A percentile compares a stretch with the other conserved stretches of the same genome.
Conservation (phyloP, 2,888 invertebrate genomes). For the Synergus itoensis region DNA sequence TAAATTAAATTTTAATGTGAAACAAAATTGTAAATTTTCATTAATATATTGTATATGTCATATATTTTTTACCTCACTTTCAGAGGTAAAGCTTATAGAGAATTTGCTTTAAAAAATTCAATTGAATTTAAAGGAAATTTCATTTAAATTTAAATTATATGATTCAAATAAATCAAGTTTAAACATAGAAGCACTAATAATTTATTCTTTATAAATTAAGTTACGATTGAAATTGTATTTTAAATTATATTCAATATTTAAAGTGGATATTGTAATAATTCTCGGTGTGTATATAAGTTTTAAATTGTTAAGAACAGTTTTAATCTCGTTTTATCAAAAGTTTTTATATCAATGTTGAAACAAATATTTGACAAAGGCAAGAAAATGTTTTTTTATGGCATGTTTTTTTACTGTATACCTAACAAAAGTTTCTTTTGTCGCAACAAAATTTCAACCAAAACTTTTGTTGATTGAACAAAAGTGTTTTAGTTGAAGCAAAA, state of each 20-base stretch:
- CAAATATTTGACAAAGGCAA: no score
- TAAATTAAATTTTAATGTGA: background rate
- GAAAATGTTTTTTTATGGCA: no score
- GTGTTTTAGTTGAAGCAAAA: no score
- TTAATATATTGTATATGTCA: background rate
- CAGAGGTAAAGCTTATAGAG: background rate
- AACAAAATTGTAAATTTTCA: background rate
- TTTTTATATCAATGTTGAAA: background rate
- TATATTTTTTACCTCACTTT: background rate
- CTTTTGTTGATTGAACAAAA: no score
- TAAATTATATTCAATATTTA: background rate
- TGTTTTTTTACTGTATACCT: no score
- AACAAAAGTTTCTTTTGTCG: no score
- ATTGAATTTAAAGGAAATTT: background rate
- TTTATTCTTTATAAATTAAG: constrained; percentile 34
- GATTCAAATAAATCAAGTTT: no score
- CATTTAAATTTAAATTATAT: no score
- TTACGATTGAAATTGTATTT: background rate
- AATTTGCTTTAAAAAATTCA: background rate
- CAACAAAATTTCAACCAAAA: no score
- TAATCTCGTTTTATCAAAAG: constrained; percentile 1
- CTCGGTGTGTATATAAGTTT: constrained; percentile 23
- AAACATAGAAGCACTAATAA: background rate
- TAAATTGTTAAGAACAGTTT: constrained; percentile 1
- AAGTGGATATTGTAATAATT: background rate